Evolutionary conservation across 2,888 invertebrate genomes (phyloP), one percentile per base, ranked within the genome.

Genomic region (Oxytorus armatus): DNA sequence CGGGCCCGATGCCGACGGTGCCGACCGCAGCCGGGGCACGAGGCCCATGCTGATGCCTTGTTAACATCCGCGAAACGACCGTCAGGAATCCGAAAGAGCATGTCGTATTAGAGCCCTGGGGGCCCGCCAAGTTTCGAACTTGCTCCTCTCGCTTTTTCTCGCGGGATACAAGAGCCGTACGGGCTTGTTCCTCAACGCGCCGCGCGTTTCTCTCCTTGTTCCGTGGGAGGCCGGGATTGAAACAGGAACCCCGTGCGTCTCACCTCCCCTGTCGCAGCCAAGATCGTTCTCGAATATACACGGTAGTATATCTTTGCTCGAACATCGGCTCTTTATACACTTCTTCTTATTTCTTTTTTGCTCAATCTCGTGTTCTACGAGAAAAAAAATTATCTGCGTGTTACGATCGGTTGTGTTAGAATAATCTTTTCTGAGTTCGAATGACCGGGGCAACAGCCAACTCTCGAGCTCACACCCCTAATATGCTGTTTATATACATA

Each of bases 51-150:
- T 88, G 89, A 90, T 89, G 86, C 87, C 90, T 91, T 90, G 91
- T 91, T 91, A 91, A 91, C 90, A 91, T 91, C 89, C 88, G 87
- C 88, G 85, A 88, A 89, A 89, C 86, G 88, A 88, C 87, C 89
- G 84, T 86, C 87, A 88, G 88, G 90, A 90, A 91, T 91, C 88
- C 89, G 87, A 90, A 90, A 90, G 89, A 90, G 89, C 87, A 87
- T 88, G 91, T 91, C 89, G 87, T 86, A 90, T 91, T 90, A 89
- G 88, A 86, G 49, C 72, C 72, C 73, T 65, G 53, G 59, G 57
- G 77, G 77, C 69, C 75, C 81, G 44, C 79, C 70, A 61, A 74
- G 51, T 79, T 77, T 70, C 72, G 18, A 65, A 73, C 74, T 79
- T n/a, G n/a, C 77, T 76, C 59, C 44, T 78, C 66, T 69, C 33